Conservation (phyloP, 2,888 invertebrate genomes). For the Frankliniella intonsa region DNA sequence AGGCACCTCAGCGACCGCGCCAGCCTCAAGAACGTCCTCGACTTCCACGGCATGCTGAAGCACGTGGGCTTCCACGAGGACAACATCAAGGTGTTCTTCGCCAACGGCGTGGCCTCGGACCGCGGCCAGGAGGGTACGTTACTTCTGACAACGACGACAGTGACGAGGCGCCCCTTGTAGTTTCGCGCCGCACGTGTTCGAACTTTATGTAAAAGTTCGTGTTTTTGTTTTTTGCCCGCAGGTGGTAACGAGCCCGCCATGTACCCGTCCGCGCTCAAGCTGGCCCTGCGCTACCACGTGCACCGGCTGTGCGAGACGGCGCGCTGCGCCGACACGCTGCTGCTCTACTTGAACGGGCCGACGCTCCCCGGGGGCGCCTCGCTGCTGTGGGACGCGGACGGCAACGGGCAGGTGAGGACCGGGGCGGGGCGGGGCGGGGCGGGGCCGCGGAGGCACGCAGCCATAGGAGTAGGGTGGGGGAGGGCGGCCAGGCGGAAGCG, state of each 20-base stretch:
- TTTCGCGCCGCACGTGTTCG: too few species aligned
- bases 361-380: conserved; percentile 48
- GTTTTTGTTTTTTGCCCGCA: too few species aligned
- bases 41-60: conserved; percentile 46
- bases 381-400: conserved; percentile 51
- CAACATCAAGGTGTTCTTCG: conserved; percentile 51
- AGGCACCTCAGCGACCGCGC: conserved; percentile 45
- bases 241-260: conserved; percentile 33
- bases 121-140: conserved; percentile 29
- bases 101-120: conserved; percentile 45
- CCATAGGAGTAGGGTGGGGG: conserved; percentile 20
- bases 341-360: conserved; percentile 51
- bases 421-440: conserved; percentile 34
- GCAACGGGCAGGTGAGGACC: conserved; percentile 47
- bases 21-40: conserved; percentile 44
- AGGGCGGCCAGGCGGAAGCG: not conserved
- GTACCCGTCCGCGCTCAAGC: conserved; percentile 47
- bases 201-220: too few species aligned
- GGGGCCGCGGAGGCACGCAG: conserved; percentile 28
- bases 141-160: not conserved
- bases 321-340: conserved; percentile 50
- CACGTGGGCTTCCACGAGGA: conserved; percentile 47
- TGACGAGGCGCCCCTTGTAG: not conserved
- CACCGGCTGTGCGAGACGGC: conserved; percentile 47
- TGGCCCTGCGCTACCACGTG: conserved; percentile 49